Percentiles rank a stretch among this genome's conserved stretches.
Evolutionary conservation across 2,888 invertebrate genomes (phyloP).

Genomic region (Polietes domitor): DNA sequence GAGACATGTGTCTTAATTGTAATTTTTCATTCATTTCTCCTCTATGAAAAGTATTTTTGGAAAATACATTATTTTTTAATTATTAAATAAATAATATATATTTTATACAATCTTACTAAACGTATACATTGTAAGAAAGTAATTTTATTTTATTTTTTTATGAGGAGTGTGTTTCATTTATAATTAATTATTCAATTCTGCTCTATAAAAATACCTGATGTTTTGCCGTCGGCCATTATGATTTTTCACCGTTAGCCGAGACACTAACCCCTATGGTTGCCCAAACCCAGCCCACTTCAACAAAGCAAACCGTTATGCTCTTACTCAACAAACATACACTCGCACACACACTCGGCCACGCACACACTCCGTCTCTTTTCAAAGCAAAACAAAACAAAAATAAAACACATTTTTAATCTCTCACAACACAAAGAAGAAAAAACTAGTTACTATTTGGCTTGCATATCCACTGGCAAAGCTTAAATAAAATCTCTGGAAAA

Average conservation of each 20-base stretch:
- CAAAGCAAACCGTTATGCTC: constrained; percentile 26
- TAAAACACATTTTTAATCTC: not conserved
- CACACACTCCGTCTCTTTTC: not conserved
- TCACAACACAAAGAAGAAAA: constrained; percentile 2
- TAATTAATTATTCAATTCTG: too few species aligned
- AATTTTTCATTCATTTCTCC: too few species aligned
- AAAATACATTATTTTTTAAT: too few species aligned
- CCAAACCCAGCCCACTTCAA: constrained; percentile 58
- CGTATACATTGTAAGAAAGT: too few species aligned
- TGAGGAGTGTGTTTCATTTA: too few species aligned
- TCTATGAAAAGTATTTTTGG: too few species aligned
- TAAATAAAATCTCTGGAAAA: not conserved
- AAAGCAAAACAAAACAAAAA: not conserved
- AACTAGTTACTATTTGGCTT: not conserved
- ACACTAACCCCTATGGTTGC: constrained; percentile 41
- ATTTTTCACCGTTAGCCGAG: constrained; percentile 48
- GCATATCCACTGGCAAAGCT: constrained; percentile 22
- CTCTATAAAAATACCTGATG: too few species aligned
- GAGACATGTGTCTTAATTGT: too few species aligned
- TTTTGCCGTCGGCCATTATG: constrained; percentile 54
- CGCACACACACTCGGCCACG: not conserved
- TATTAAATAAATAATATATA: too few species aligned
- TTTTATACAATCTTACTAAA: too few species aligned
- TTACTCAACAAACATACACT: not conserved
- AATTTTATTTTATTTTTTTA: too few species aligned